Percentiles rank a stretch among this genome's conserved stretches.
Conservation (phyloP, 2,113 vertebrate genomes). For the Cryptomyrus ogoouensis region DNA sequence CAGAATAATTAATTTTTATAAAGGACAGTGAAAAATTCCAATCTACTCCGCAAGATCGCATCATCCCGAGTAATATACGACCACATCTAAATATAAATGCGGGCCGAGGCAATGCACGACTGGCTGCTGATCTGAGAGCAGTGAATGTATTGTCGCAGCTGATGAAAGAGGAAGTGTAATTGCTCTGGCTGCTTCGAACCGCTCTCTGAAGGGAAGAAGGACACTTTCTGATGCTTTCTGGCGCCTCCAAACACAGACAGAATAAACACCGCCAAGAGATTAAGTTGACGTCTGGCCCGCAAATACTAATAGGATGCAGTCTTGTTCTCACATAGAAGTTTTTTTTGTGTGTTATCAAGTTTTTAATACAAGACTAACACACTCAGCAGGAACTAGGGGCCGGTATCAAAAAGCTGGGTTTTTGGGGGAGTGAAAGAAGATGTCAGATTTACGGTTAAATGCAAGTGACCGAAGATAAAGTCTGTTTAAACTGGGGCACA, state of each 20-base stretch:
- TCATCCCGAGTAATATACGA: constrained; percentile 89
- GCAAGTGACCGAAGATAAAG: background rate
- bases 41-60: constrained; percentile 87
- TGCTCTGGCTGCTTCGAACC: constrained; percentile 61
- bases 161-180: constrained; percentile 63
- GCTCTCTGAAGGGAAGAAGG: background rate
- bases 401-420: background rate
- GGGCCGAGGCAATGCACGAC: constrained; percentile 54
- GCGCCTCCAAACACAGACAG: background rate
- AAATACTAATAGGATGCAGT: background rate
- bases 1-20: constrained; percentile 95
- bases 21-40: constrained; percentile 91
- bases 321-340: background rate
- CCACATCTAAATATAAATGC: constrained; percentile 84
- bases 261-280: background rate
- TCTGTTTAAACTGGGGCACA: background rate
- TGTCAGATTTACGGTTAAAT: background rate
- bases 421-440: background rate
- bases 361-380: background rate
- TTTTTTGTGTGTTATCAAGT: background rate
- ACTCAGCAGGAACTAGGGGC: background rate
- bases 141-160: constrained; percentile 55
- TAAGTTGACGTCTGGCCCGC: background rate
- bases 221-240: background rate
- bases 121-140: constrained; percentile 59